phyloP scores from a whole-genome alignment of 1,140 invertebrate species.

The Drosophila jambulina region DNA sequence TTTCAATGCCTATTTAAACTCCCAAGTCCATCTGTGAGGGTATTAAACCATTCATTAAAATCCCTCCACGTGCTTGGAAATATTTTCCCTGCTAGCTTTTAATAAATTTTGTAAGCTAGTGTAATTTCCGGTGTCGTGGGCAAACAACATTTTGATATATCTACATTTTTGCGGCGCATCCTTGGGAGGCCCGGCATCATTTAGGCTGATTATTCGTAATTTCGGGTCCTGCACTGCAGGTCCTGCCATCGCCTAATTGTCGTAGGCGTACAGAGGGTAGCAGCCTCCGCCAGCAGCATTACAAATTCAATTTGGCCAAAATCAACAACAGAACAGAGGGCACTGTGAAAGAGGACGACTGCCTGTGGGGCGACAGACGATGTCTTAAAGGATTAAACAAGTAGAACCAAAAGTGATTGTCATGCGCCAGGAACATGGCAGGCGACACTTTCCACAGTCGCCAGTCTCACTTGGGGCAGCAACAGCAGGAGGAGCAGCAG shows the following conservation, averaged over 20 bases:
- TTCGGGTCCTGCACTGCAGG: slow-evolving; percentile 13
- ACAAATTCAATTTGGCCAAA: slow-evolving; percentile 65
- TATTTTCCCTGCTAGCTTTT: neutral
- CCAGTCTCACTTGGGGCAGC: slow-evolving; percentile 1
- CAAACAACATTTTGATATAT: slow-evolving; percentile 23
- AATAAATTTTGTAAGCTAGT: slow-evolving; percentile 8
- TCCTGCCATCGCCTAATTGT: slow-evolving; percentile 38
- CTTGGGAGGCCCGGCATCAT: slow-evolving; percentile 28
- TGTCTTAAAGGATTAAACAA: slow-evolving; percentile 72
- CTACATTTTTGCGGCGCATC: slow-evolving; percentile 13
- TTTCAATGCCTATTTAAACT: neutral
- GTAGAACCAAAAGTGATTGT: slow-evolving; percentile 65
- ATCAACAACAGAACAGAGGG: slow-evolving; percentile 25
- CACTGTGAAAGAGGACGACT: slow-evolving; percentile 9
- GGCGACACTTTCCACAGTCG: slow-evolving; percentile 38
- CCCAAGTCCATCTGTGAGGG: neutral
- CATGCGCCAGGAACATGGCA: slow-evolving; percentile 52
- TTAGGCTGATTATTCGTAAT: slow-evolving; percentile 58
- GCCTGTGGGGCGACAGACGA: slow-evolving; percentile 47
- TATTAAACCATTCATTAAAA: neutral
- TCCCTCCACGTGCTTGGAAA: neutral
- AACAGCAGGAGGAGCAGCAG: neutral
- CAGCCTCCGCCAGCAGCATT: slow-evolving; percentile 31
- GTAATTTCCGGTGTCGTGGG: slow-evolving; percentile 43
- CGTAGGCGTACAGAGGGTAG: slow-evolving; percentile 11